Conservation (phyloP, 1,140 invertebrate species). For the Chironomus tepperi region DNA sequence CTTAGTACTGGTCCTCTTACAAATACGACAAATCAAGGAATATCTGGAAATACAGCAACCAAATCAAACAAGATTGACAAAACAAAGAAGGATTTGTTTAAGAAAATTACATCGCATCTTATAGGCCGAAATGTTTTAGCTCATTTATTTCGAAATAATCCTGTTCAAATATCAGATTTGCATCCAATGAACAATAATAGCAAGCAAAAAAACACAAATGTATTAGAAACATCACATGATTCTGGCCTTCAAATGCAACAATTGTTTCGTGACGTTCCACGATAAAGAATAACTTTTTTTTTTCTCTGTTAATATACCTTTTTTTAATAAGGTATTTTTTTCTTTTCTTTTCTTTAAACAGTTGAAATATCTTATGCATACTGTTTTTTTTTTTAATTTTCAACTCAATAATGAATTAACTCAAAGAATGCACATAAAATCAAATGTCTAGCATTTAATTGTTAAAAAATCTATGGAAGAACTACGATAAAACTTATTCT, state of each 20-base stretch:
- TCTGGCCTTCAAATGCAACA: not conserved
- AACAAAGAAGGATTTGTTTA: conserved; percentile 82
- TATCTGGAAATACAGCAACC: conserved; percentile 44
- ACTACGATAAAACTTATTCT: too few species aligned
- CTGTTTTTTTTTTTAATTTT: too few species aligned
- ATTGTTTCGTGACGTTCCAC: not conserved
- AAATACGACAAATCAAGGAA: conserved; percentile 3
- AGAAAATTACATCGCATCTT: conserved; percentile 66
- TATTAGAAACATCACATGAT: not conserved
- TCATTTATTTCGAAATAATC: not conserved
- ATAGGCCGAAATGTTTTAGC: not conserved
- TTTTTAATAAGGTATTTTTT: too few species aligned
- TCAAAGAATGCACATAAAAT: too few species aligned
- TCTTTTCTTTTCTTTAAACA: too few species aligned
- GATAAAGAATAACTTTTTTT: not conserved
- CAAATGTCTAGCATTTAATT: too few species aligned
- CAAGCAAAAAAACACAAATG: not conserved
- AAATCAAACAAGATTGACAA: conserved; percentile 76
- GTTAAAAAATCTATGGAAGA: too few species aligned
- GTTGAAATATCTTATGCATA: too few species aligned
- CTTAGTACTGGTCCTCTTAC: not conserved
- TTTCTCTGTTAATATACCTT: too few species aligned
- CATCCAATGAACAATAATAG: not conserved
- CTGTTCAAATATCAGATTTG: not conserved
- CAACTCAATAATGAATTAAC: too few species aligned